phyloP scores from a whole-genome alignment of 2,113 vertebrate genomes.

The Brachyistius frenatus region DNA sequence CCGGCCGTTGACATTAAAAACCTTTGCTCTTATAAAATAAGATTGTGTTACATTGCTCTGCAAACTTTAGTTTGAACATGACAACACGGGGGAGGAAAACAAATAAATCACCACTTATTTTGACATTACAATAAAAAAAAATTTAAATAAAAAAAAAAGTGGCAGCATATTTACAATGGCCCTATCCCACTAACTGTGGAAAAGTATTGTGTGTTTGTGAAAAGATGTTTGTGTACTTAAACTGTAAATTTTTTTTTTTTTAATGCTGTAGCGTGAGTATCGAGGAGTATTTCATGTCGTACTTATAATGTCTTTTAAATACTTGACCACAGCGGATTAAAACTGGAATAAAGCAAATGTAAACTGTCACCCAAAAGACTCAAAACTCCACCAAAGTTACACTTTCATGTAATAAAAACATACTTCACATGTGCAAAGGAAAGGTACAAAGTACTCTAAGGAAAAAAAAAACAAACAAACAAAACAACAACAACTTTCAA shows the following conservation, averaged over 20 bases:
- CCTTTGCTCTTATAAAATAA: constrained; percentile 53
- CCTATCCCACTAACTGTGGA: background rate
- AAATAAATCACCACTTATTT: constrained; percentile 3
- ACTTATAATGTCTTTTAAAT: background rate
- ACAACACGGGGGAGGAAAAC: background rate
- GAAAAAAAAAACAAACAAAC: background rate
- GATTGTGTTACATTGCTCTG: constrained; percentile 26
- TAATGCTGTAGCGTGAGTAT: no score
- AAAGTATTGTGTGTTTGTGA: no score
- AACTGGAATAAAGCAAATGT: background rate
- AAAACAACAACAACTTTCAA: background rate
- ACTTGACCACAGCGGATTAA: background rate
- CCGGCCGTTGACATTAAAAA: constrained; percentile 57
- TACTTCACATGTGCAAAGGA: constrained; percentile 38
- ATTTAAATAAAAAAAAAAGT: no score
- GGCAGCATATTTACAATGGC: background rate
- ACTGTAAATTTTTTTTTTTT: no score
- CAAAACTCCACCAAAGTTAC: background rate
- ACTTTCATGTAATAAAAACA: constrained; percentile 1
- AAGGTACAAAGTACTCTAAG: constrained; percentile 3
- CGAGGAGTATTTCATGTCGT: no score
- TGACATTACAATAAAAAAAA: background rate
- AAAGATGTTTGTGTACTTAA: no score
- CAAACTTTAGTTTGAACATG: background rate
- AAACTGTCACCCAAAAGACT: constrained; percentile 6